Evolutionary conservation across 1,140 invertebrate genomes (phyloP).

Genomic region (Tachypleus tridentatus): DNA sequence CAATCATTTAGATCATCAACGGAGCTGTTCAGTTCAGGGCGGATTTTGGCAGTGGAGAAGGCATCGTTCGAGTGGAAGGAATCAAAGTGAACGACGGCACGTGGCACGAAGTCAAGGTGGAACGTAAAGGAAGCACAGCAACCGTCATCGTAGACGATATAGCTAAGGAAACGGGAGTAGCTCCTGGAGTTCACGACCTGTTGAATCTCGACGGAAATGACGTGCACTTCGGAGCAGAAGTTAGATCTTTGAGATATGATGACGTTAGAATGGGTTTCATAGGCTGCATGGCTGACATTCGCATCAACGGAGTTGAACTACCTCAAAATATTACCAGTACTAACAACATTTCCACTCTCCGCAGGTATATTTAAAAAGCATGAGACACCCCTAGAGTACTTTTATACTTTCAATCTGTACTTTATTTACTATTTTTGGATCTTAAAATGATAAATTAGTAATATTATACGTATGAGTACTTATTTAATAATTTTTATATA

Average conservation of each 20-base stretch:
- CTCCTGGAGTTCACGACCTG: conserved; percentile 67
- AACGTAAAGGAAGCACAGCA: conserved; percentile 63
- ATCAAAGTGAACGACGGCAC: conserved; percentile 66
- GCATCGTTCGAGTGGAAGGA: conserved; percentile 57
- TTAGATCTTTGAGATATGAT: conserved; percentile 51
- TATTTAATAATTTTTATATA: too few relatives aligned
- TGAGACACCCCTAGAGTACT: too few relatives aligned
- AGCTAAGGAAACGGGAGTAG: conserved; percentile 60
- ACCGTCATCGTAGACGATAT: conserved; percentile 64
- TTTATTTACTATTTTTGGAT: too few relatives aligned
- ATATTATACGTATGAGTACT: too few relatives aligned
- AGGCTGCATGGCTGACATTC: conserved; percentile 81
- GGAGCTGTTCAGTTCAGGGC: conserved; percentile 76
- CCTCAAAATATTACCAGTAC: conserved; percentile 56
- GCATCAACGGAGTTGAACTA: conserved; percentile 57
- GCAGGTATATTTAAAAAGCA: conserved; percentile 7
- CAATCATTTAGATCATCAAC: conserved; percentile 45
- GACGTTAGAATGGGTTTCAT: conserved; percentile 63
- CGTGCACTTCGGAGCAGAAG: conserved; percentile 74
- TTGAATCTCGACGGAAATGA: conserved; percentile 72
- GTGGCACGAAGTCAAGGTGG: conserved; percentile 77
- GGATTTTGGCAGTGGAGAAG: conserved; percentile 79
- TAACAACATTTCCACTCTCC: conserved; percentile 42
- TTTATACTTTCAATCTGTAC: too few relatives aligned
- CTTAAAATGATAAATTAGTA: too few relatives aligned